These are phyloP conservation scores for Athalia rosae DNA, from an alignment of 2,888 invertebrate species.

Conservation along the genomic window DNA sequence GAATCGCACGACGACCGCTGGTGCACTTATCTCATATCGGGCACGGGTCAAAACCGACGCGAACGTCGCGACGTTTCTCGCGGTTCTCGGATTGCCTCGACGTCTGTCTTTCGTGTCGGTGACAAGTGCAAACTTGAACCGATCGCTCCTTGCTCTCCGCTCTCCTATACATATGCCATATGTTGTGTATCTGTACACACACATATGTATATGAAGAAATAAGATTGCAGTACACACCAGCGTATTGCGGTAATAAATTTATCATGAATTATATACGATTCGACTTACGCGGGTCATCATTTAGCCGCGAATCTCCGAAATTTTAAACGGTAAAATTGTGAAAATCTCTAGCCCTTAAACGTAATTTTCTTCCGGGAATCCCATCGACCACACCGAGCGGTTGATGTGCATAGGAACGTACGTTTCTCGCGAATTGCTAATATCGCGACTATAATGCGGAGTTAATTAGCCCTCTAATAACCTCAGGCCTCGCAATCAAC, in stretches of 20 bases:
- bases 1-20: neutral
- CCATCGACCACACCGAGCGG: too few species aligned
- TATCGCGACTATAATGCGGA: neutral
- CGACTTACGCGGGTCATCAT: too few species aligned
- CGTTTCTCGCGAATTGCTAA: neutral
- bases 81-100: constrained; percentile 6
- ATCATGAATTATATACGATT: too few species aligned
- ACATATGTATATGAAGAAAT: too few species aligned
- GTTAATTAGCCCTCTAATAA: constrained; percentile 24
- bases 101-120: neutral
- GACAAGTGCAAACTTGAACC: neutral
- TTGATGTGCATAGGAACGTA: neutral
- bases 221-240: too few species aligned
- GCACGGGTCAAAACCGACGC: constrained; percentile 14
- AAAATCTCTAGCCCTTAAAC: too few species aligned
- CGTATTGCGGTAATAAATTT: too few species aligned
- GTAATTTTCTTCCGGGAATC: too few species aligned
- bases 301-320: too few species aligned
- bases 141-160: neutral
- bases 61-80: neutral
- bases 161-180: neutral
- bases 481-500: neutral
- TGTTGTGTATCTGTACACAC: neutral
- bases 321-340: too few species aligned
- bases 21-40: constrained; percentile 31